A percentile compares a stretch with the other conserved stretches of the same genome.
These are phyloP conservation scores for Temnothorax ravouxi DNA, from an alignment of 2,888 invertebrate species.

Conservation along the genomic window DNA sequence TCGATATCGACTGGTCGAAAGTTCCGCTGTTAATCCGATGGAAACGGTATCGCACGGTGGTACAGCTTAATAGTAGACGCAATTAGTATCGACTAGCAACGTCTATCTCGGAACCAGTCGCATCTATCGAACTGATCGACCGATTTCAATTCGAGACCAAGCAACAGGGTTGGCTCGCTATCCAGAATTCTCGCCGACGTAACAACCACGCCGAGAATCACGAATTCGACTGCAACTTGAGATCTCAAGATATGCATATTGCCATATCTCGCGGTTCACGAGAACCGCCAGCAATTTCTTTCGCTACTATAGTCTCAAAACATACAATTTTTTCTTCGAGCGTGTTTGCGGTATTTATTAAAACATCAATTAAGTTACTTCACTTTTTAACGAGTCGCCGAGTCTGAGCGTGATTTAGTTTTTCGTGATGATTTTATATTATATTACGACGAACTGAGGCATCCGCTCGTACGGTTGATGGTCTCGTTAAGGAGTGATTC, in stretches of 20 bases:
- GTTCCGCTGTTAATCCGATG: conserved; percentile 44
- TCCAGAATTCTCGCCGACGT: conserved; percentile 31
- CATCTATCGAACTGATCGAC: conserved; percentile 32
- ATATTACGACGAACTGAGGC: not conserved
- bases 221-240: conserved; percentile 8
- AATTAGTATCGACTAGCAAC: conserved; percentile 44
- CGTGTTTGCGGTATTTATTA: not conserved
- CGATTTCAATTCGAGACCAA: not conserved
- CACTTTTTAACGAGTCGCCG: not conserved
- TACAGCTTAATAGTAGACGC: conserved; percentile 25
- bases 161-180: not conserved
- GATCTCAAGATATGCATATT: conserved; percentile 6
- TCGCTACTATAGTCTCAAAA: not conserved
- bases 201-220: conserved; percentile 29
- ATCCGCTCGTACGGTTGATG: not conserved
- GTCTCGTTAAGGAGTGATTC: conserved; percentile 26
- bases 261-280: conserved; percentile 8
- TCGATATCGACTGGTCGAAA: conserved; percentile 7
- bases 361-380: not conserved
- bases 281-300: not conserved
- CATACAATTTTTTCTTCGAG: not conserved
- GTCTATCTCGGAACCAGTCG: conserved; percentile 39
- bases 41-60: conserved; percentile 24
- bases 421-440: not conserved
- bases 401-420: not conserved